Evolutionary conservation across 2,113 vertebrate genomes (phyloP).

Genomic region (Anguilla rostrata): DNA sequence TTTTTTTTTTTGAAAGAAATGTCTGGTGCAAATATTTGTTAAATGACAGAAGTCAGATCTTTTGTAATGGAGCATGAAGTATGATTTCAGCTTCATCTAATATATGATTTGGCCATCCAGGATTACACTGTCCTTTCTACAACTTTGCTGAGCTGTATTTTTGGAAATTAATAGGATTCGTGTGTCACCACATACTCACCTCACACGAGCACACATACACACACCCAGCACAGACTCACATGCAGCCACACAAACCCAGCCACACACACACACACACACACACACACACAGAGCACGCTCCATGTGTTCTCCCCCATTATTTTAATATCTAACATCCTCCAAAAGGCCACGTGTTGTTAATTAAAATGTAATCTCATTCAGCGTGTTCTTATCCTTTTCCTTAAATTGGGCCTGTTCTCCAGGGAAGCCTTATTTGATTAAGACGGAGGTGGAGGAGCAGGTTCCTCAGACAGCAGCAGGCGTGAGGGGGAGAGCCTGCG

Average conservation of each 20-base stretch:
- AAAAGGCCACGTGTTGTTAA: constrained; percentile 9
- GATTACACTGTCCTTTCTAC: neutral
- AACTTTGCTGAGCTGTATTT: neutral
- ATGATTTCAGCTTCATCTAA: no score
- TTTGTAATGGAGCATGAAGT: no score
- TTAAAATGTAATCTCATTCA: constrained; percentile 17
- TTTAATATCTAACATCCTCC: constrained; percentile 11
- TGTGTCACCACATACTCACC: neutral
- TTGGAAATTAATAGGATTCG: neutral
- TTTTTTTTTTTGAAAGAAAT: no score
- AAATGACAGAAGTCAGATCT: no score
- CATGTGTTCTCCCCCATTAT: neutral
- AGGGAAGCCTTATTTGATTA: constrained; percentile 1
- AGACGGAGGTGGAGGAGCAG: neutral
- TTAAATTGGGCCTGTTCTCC: neutral
- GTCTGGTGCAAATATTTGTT: no score
- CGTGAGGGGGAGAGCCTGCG: neutral
- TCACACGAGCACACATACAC: neutral
- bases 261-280: neutral
- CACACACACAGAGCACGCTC: constrained; percentile 8
- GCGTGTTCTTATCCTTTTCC: neutral
- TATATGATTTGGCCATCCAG: no score
- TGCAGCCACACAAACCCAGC: no score
- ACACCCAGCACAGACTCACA: neutral
- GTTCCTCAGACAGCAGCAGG: neutral